phyloP scores from a whole-genome alignment of 2,888 invertebrate species.

The Taenaris catops region DNA sequence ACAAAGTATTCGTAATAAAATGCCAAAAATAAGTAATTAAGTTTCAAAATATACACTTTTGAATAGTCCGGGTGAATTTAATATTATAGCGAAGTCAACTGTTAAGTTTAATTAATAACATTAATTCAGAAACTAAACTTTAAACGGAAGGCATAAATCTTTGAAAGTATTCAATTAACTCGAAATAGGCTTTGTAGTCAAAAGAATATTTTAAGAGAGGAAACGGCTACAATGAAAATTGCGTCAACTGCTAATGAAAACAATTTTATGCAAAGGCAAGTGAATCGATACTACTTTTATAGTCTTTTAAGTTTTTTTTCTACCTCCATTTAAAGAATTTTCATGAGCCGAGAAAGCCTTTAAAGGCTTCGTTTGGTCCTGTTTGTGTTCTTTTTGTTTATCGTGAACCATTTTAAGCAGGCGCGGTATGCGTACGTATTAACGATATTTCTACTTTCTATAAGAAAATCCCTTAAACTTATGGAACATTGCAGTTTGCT shows the following conservation, averaged over 20 bases:
- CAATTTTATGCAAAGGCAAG: slow-evolving; percentile 54
- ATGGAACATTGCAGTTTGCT: too few relatives aligned
- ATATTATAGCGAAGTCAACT: slow-evolving; percentile 5
- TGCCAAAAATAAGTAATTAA: too few relatives aligned
- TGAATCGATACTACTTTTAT: slow-evolving; percentile 30
- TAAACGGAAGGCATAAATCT: slow-evolving; percentile 22
- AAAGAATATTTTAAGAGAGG: slow-evolving; percentile 31
- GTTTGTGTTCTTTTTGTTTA: slow-evolving; percentile 1
- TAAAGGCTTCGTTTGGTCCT: slow-evolving; percentile 1
- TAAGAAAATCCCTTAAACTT: too few relatives aligned
- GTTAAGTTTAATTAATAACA: slow-evolving; percentile 14
- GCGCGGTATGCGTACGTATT: too few relatives aligned
- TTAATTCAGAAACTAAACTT: slow-evolving; percentile 18
- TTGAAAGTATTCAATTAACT: slow-evolving; percentile 27
- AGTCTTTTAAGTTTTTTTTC: slow-evolving; percentile 23
- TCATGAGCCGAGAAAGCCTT: slow-evolving; percentile 9
- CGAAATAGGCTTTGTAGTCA: slow-evolving; percentile 26
- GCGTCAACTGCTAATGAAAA: slow-evolving; percentile 42
- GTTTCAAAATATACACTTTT: too few relatives aligned
- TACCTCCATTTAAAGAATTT: slow-evolving; percentile 13
- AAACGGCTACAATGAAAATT: slow-evolving; percentile 25
- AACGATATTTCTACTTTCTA: too few relatives aligned
- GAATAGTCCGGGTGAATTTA: not conserved
- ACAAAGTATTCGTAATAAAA: too few relatives aligned
- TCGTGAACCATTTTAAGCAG: not conserved